Percentiles rank a stretch among this genome's conserved stretches.
These are phyloP conservation scores for Laticauda colubrina DNA, from an alignment of 2,113 vertebrate species.

Conservation along the genomic window DNA sequence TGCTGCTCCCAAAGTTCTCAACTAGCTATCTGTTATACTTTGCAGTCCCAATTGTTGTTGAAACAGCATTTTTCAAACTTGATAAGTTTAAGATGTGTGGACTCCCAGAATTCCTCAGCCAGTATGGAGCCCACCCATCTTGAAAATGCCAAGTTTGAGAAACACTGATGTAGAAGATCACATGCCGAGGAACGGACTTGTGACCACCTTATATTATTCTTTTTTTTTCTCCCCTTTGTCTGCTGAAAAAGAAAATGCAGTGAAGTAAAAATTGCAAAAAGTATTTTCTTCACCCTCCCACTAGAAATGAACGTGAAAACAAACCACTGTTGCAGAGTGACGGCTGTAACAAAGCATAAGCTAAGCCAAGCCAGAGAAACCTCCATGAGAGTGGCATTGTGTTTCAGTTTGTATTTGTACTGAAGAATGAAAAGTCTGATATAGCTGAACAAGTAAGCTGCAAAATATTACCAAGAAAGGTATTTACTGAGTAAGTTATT, in stretches of 20 bases:
- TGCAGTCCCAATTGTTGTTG: background rate
- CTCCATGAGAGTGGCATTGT: constrained; percentile 52
- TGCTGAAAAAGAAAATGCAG: constrained; percentile 44
- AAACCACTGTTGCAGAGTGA: constrained; percentile 48
- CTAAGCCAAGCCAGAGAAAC: constrained; percentile 62
- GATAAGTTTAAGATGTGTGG: background rate
- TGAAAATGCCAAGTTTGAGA: background rate
- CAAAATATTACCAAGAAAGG: constrained; percentile 59
- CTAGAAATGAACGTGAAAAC: constrained; percentile 58
- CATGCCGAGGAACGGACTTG: background rate
- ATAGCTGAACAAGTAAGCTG: constrained; percentile 62
- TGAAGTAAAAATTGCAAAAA: constrained; percentile 39
- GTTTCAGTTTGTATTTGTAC: constrained; percentile 65
- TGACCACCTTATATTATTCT: constrained; percentile 42
- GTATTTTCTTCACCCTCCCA: constrained; percentile 55
- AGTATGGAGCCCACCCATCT: background rate
- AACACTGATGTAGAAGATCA: background rate
- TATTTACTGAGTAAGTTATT: constrained; percentile 61
- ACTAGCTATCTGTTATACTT: background rate
- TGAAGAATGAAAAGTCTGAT: constrained; percentile 63
- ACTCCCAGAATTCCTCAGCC: background rate
- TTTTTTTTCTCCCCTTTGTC: constrained; percentile 33
- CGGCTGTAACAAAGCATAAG: constrained; percentile 60
- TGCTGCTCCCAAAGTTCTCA: background rate
- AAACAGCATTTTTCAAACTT: background rate